Base-by-base conservation (phyloP, 2,888 invertebrate species). In the Globia sparganii region DNA sequence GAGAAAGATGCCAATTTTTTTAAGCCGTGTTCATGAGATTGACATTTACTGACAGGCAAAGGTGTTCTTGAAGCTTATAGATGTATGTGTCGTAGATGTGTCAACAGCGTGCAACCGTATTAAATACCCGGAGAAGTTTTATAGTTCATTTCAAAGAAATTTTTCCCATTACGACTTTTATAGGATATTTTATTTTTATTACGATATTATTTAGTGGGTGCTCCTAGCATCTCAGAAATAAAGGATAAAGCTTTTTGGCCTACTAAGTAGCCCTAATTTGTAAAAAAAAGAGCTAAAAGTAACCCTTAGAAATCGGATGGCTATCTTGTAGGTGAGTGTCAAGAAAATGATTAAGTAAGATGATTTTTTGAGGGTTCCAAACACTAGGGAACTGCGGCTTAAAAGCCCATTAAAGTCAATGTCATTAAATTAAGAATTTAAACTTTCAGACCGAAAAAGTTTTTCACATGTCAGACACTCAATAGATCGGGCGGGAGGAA, bases 1-100 rank as follows among this genome's bases (percentile, higher is more conserved):
- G 34, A 18, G n/a, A 28, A 34, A 8, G 75, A n/a, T 78, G 81
- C 75, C 73, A 88, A 66, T 49, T 77, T 84, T 86, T 76, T 78
- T 37, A 2, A 53, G 28, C 8, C 28, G 2, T 58, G 40, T 61
- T n/a, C 21, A 0, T 40, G n/a, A 25, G 18, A 58, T 68, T 86
- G 83, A 58, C 80, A 46, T 34, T 66, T 40, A 84, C 40, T 69
- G 68, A 83, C 34, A 15, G 37, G 18, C 31, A 9, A 72, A 78
- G 64, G 58, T 68, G 66, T 71, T 73, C 28, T 40, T 34, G n/a
- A 61, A 77, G 69, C 40, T 64, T 11, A 18, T 67, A 37, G 9
- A 9, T 43, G 40, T 65, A 40, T 15, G 43, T 43, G 15, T 64
- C 18, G 15, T 65, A 31, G 25, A 53, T 53, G 49, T 66, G 78